Evolutionary conservation across 2,113 vertebrate genomes (phyloP), one percentile per base, ranked within the genome.

Genomic region (Micronycteris hirsuta): DNA sequence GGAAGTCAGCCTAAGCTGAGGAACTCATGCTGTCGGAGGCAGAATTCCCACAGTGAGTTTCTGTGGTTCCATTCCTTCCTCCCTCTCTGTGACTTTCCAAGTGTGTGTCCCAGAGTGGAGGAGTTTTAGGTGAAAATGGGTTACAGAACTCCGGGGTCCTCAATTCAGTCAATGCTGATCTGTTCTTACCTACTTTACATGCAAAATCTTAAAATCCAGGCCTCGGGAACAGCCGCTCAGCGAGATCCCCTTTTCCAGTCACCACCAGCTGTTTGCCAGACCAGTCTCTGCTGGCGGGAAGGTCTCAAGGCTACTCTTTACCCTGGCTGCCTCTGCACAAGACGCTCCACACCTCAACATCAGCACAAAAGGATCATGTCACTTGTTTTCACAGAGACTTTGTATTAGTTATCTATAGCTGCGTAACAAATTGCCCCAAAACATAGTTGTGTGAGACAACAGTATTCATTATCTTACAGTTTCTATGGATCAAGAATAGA

Each of bases 141-240:
- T 65, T 24, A 31, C 38, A 20, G 16, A 49, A 45, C 43, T 81
- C 54, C 12, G 26, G 45, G 28, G 33, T 28, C 7, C 8, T 38
- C 19, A 1, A 4, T 0, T 22, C 2, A 0, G 13, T 76, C 38
- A 31, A 7, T 0, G 0, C 0, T 36, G 6, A 31, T 31, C 43
- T 49, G 36, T 8, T 56, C 7, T 63, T 70, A 3, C 20, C 77
- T 26, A 15, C 1, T n/a, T 38, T 3, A 7, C 9, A 0, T 1
- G 12, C 22, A 43, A 19, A 43, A 47, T 36, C 68, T 47, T 16
- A 10, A 86, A n/a, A 43, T 65, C 17, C 76, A 71, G 28, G 52
- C 12, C 7, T 28, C 7, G 2, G 15, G 38, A 58, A n/a, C 28
- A 38, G 17, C 22, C 26, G 7, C 22, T 41, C 28, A 0, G 15